phyloP scores from a whole-genome alignment of 2,888 invertebrate genomes.

The Leptothorax acervorum region DNA sequence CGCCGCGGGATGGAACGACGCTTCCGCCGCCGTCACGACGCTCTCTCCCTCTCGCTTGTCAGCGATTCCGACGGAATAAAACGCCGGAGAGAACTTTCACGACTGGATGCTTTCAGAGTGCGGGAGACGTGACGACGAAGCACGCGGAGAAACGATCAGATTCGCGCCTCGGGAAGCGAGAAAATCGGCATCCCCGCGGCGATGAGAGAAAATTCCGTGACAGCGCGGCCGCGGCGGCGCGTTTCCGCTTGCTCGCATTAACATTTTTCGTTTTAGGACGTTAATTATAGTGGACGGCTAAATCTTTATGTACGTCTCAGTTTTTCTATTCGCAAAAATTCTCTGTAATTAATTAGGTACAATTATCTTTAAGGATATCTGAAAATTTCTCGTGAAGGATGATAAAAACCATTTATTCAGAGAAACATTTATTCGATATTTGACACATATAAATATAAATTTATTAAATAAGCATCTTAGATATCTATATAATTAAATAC shows the following conservation, averaged over 20 bases:
- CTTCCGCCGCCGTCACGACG: background rate
- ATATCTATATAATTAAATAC: background rate
- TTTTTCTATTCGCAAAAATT: background rate
- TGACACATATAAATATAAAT: background rate
- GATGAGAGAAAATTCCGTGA: constrained; percentile 13
- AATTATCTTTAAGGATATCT: background rate
- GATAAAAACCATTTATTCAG: background rate
- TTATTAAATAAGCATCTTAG: background rate
- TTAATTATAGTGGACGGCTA: background rate
- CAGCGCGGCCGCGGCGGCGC: background rate
- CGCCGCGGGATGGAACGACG: background rate
- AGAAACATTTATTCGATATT: background rate
- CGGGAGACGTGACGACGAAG: constrained; percentile 45
- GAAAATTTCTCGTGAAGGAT: background rate
- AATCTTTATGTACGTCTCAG: background rate
- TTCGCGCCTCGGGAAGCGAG: constrained; percentile 1
- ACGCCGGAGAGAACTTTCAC: constrained; percentile 36
- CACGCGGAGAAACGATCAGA: constrained; percentile 35
- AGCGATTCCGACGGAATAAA: constrained; percentile 36
- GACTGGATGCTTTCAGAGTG: constrained; percentile 46
- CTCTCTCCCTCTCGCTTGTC: background rate
- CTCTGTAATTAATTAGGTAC: background rate
- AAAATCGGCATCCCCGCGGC: constrained; percentile 34
- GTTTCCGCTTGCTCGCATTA: background rate
- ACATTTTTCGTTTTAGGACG: background rate